A percentile compares a stretch with the other conserved stretches of the same genome.
These are phyloP conservation scores for Lethrus apterus DNA, from an alignment of 1,140 invertebrate species.

Conservation along the genomic window DNA sequence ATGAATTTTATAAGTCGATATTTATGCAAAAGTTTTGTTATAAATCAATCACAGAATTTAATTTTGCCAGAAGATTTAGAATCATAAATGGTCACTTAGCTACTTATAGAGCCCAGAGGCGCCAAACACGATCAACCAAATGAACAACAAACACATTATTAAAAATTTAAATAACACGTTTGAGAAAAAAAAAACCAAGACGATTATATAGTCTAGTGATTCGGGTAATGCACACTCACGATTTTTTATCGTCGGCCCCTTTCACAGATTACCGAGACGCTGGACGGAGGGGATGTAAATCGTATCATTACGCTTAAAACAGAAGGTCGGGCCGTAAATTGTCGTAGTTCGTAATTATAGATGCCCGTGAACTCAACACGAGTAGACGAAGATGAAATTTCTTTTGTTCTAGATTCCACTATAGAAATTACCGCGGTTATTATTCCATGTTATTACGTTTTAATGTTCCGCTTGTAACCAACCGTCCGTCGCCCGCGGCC, in stretches of 20 bases:
- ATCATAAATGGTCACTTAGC: neutral
- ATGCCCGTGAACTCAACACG: too few species aligned
- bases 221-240: neutral
- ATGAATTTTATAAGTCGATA: neutral
- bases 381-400: neutral
- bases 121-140: conserved; percentile 3
- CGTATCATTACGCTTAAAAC: conserved; percentile 4
- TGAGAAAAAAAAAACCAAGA: neutral
- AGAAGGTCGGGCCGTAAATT: conserved; percentile 9
- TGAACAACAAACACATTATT: conserved; percentile 1
- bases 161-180: neutral
- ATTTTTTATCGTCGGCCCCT: conserved; percentile 10
- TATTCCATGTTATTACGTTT: too few species aligned
- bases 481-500: too few species aligned
- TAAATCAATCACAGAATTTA: neutral
- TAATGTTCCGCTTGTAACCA: too few species aligned
- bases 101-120: neutral
- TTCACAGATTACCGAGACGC: neutral
- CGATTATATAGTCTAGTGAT: neutral
- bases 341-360: neutral
- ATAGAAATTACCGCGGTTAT: conserved; percentile 2
- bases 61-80: neutral
- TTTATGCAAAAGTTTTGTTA: neutral
- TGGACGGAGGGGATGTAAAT: neutral
- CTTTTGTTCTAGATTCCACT: neutral